Evolutionary conservation across 1,140 invertebrate genomes (phyloP).

Genomic region (Venustaconcha ellipsiformis): DNA sequence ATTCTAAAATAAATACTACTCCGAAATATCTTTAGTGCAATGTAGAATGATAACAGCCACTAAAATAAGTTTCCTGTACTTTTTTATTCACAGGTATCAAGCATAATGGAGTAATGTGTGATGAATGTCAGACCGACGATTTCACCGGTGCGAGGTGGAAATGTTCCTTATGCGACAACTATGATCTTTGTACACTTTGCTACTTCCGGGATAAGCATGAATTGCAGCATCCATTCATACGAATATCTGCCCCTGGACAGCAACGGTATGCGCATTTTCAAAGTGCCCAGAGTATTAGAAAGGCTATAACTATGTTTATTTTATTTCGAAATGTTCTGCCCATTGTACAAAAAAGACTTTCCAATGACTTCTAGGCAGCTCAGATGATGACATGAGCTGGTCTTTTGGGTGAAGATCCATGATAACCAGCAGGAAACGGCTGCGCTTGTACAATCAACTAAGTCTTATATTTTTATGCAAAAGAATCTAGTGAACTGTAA

Average conservation of each 20-base stretch:
- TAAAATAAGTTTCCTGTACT: background rate
- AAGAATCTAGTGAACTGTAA: too few relatives aligned
- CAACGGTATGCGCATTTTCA: constrained; percentile 9
- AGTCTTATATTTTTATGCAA: too few relatives aligned
- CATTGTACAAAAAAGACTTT: too few relatives aligned
- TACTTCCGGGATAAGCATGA: constrained; percentile 47
- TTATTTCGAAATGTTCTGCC: background rate
- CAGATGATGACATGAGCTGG: too few relatives aligned
- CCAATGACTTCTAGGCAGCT: too few relatives aligned
- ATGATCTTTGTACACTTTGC: constrained; percentile 45
- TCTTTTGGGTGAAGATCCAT: too few relatives aligned
- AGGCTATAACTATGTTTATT: background rate
- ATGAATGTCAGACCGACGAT: constrained; percentile 31
- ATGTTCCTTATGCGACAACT: constrained; percentile 45
- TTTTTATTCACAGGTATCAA: constrained; percentile 39
- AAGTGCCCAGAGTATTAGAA: background rate
- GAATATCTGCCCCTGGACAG: constrained; percentile 30
- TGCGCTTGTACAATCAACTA: too few relatives aligned
- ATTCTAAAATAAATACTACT: too few relatives aligned
- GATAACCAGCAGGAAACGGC: too few relatives aligned
- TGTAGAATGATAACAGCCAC: too few relatives aligned
- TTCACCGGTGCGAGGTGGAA: constrained; percentile 50
- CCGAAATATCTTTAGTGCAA: too few relatives aligned
- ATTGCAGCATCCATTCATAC: constrained; percentile 39
- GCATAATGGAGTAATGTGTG: constrained; percentile 38